These are phyloP conservation scores for Gerris lacustris DNA, from an alignment of 2,888 invertebrate species.

Conservation along the genomic window DNA sequence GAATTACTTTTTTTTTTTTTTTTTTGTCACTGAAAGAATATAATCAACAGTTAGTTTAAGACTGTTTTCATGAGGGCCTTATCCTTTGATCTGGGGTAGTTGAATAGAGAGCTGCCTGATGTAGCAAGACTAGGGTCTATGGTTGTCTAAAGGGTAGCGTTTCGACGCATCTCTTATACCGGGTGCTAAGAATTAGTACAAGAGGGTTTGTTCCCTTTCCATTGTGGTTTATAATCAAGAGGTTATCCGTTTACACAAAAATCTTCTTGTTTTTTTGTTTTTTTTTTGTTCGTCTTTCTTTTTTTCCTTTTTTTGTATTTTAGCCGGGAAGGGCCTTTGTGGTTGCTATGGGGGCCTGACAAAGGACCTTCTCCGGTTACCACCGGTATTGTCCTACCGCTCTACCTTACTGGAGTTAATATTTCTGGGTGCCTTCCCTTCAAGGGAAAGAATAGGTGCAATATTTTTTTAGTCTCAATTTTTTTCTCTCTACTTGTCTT, in stretches of 20 bases:
- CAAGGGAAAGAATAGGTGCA: background rate
- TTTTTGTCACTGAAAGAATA: background rate
- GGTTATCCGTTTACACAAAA: constrained; percentile 3
- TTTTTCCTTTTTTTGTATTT: background rate
- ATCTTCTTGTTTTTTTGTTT: background rate
- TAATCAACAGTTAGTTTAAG: background rate
- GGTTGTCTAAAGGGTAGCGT: background rate
- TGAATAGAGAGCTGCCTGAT: background rate
- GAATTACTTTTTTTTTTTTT: too few species aligned
- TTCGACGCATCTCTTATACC: background rate
- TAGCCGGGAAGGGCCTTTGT: background rate
- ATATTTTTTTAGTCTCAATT: background rate
- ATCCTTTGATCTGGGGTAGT: background rate
- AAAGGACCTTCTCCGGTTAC: background rate
- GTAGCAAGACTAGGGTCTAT: too few species aligned
- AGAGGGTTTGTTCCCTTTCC: background rate
- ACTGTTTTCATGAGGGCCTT: background rate
- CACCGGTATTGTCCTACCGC: background rate
- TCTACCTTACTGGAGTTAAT: constrained; percentile 3
- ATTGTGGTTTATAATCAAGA: constrained; percentile 2
- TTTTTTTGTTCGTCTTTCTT: too few species aligned
- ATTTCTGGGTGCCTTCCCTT: background rate
- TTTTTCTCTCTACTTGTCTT: too few species aligned
- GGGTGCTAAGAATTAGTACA: constrained; percentile 1
- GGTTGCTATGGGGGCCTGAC: constrained; percentile 3